Evolutionary conservation across 2,797 vertebrate species (phyloP).

Genomic region (Phaenicophaeus curvirostris): DNA sequence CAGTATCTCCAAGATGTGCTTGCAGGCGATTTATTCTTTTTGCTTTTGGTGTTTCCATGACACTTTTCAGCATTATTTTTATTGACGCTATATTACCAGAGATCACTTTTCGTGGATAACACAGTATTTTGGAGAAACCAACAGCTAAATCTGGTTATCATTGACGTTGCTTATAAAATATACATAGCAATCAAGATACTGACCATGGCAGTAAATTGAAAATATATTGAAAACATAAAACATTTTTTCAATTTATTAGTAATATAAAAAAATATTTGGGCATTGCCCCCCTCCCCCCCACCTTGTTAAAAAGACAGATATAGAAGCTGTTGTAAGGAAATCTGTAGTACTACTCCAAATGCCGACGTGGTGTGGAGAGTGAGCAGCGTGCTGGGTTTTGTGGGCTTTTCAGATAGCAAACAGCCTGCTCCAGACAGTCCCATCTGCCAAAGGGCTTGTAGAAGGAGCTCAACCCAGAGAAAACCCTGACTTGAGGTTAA

Average conservation of each 20-base stretch:
- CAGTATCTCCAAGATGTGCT: background rate
- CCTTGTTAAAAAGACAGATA: constrained; percentile 29
- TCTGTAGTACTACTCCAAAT: background rate
- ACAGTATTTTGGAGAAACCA: constrained; percentile 11
- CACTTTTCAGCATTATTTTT: background rate
- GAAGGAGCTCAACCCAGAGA: background rate
- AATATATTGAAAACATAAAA: constrained; percentile 71
- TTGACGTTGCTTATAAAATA: constrained; percentile 60
- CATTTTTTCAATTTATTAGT: constrained; percentile 56
- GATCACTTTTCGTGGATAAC: constrained; percentile 35
- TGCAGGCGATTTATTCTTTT: background rate
- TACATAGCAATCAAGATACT: constrained; percentile 39
- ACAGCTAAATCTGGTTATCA: constrained; percentile 61
- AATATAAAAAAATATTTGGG: constrained; percentile 17
- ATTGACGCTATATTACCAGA: background rate
- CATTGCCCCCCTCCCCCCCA: background rate
- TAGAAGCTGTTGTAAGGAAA: constrained; percentile 18
- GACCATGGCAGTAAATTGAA: constrained; percentile 53
- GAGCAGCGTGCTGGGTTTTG: background rate
- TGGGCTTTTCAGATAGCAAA: background rate
- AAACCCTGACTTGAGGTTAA: background rate
- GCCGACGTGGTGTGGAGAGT: accelerated
- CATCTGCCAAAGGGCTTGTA: background rate
- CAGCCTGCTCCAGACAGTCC: background rate
- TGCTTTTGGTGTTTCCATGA: background rate